Evolutionary conservation across 2,113 vertebrate species (phyloP), one percentile per base, ranked within the genome.

Genomic region (Phaethornis superciliosus): DNA sequence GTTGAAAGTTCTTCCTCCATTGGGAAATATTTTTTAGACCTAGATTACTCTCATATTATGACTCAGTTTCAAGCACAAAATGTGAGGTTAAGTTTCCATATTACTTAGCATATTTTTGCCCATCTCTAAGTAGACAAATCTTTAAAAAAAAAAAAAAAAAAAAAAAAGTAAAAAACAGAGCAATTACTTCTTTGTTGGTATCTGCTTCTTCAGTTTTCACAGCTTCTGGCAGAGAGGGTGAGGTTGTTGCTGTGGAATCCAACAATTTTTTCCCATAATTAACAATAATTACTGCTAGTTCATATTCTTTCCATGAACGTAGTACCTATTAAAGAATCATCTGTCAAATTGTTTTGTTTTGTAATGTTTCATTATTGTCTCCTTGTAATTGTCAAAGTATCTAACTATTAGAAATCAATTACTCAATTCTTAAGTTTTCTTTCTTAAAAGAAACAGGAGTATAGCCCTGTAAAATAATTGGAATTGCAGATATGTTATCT

Each of bases 211-310:
- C 92, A 40, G 12, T 58, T 85, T 55, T 35, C 68, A 35, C 24
- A 91, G 93, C 51, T 87, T 26, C 63, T 63, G 89, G 46, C 21
- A 65, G 85, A 15, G 82, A 23, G 30, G n/a, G 47, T 60, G 72
- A 77, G 55, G 56, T 65, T 37, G 26, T 30, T 59, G 94, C 46
- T 9, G 95, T 95, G 71, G 71, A 26, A 56, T 96, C 81, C 89
- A 99, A 95, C 40, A 99, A 92, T 24, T 87, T 98, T 94, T 98
- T 98, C 22, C 99, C 99, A 23, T 97, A 97, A 85, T 99, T 98
- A 95, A 99, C 97, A 94, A 99, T 84, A 55, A 85, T 92, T 77
- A 97, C 90, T 60, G 98, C 98, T 95, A 98, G 86, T 26, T 97
- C 95, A 84, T 98, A 96, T 90, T 99, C 98, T 59, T 97, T 97